Evolutionary conservation across 2,113 vertebrate species (phyloP).

Genomic region (human (Homo sapiens)): GRCh38 chr4:147130501-147131000

Average conservation of each 20-base stretch:
- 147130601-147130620: no score
- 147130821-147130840: neutral
- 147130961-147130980: constrained; percentile 43
- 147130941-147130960: neutral
- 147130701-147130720: neutral
- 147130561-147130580: no score
- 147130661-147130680: no score
- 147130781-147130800: neutral
- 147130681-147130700: no score
- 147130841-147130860: neutral
- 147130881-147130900: neutral
- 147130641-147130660: no score
- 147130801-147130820: neutral
- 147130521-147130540: neutral
- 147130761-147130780: neutral
- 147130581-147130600: no score
- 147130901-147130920: constrained; percentile 31
- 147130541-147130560: no score
- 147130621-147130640: no score
- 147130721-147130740: neutral
- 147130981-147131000: constrained; percentile 61
- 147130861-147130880: constrained; percentile 2
- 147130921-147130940: constrained; percentile 44
- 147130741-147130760: neutral
- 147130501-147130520: neutral